Evolutionary conservation across 1,140 invertebrate genomes (phyloP), one percentile per base, ranked within the genome.

Genomic region (Dinothrombium tinctorium): DNA sequence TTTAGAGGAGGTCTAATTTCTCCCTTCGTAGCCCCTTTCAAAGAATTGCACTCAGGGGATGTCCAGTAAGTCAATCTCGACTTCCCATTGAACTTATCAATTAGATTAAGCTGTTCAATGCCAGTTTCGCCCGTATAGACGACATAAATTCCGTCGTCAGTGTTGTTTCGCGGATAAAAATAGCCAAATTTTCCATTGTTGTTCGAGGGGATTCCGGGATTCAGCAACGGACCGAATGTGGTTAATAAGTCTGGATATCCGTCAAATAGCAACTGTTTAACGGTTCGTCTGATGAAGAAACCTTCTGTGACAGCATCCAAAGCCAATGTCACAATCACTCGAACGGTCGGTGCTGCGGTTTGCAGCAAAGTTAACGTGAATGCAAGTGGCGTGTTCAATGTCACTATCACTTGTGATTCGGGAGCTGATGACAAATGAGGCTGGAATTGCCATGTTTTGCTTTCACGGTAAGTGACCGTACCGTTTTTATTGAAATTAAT

Each of bases 361-460:
- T 52, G 45, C 12, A 59, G 14, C 26, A 77, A 80, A 53, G 81
- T 77, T 8, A 73, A 78, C 8, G 77, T 81, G 8, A 82, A 83
- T 54, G 86, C 60, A 69, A 87, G 77, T 29, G 82, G 78, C 52
- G 87, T 75, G 54, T 92, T 92, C 11, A 83, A 74, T 1, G 87
- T 77, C 9, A 79, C 73, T 4, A 77, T 65, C 9, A 19, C 5
- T 56, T 90, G 82, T 41, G 76, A 72, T 51, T 82, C 73, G 28
- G 65, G 61, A 0, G 69, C 75, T 36, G 74, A 68, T 9, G 83
- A 90, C 56, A 79, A 54, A 52, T 83, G 74, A 26, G 72, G 77
- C 23, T 81, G 70, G 62, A 89, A 92, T n/a, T 64, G 57, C 59
- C 77, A 92, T 21, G 69, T 68, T 54, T 86, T 78, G 52, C 69